Conservation (phyloP, 1,140 invertebrate species). For the Notospermus geniculatus region DNA sequence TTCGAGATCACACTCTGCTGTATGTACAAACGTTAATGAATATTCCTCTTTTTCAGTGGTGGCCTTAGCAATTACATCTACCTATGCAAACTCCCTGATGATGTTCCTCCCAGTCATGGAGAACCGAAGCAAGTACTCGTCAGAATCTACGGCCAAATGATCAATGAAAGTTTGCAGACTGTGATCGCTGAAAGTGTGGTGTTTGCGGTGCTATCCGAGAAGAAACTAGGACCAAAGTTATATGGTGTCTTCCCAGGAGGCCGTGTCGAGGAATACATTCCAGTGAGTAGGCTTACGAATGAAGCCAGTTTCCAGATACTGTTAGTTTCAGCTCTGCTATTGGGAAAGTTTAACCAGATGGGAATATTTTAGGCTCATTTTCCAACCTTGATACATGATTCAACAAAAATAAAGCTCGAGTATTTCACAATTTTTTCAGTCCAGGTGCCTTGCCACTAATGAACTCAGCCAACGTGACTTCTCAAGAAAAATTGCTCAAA, state of each 20-base stretch:
- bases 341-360: not conserved
- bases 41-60: too few species aligned
- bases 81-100: too few species aligned
- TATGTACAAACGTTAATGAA: too few species aligned
- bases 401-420: not conserved
- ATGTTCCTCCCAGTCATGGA: too few species aligned
- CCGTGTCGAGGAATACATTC: constrained; percentile 94
- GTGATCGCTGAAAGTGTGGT: constrained; percentile 67
- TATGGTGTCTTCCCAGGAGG: constrained; percentile 95
- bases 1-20: too few species aligned
- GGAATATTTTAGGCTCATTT: not conserved
- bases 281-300: constrained; percentile 62
- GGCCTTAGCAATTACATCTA: too few species aligned
- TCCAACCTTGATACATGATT: not conserved
- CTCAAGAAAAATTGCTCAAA: constrained; percentile 80
- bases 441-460: constrained; percentile 73
- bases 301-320: not conserved
- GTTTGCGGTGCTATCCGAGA: constrained; percentile 88
- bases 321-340: not conserved
- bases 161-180: constrained; percentile 73
- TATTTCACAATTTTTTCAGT: constrained; percentile 58
- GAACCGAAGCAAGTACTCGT: constrained; percentile 75
- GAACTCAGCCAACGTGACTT: constrained; percentile 76
- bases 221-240: constrained; percentile 87
- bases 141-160: constrained; percentile 87